phyloP scores from a whole-genome alignment of 2,113 vertebrate genomes.

The Ochotona princeps region DNA sequence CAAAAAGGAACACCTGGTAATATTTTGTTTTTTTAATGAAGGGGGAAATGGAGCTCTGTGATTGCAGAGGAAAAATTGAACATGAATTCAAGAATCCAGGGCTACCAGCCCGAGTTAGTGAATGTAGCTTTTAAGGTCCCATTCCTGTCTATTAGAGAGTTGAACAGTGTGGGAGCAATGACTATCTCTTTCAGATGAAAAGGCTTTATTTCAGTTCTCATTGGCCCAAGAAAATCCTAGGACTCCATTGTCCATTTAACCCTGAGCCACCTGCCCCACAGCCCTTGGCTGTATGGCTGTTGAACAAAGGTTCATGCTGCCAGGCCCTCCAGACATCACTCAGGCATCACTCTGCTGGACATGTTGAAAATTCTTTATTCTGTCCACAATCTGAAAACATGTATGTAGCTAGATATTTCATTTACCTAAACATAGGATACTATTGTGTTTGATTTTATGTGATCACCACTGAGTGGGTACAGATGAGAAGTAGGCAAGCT shows the following conservation, averaged over 20 bases:
- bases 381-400: background rate
- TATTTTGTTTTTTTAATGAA: background rate
- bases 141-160: background rate
- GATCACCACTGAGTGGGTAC: background rate
- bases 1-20: background rate
- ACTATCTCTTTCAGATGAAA: background rate
- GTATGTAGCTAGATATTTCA: background rate
- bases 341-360: background rate
- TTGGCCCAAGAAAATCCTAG: background rate
- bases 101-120: background rate
- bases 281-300: background rate
- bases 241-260: background rate
- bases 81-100: background rate
- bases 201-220: background rate
- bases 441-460: background rate
- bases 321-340: background rate
- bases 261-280: background rate
- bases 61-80: background rate
- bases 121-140: background rate
- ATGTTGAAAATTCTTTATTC: background rate
- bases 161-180: background rate
- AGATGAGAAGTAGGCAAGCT: background rate
- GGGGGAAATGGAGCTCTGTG: background rate
- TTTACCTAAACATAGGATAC: background rate
- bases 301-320: background rate